phyloP scores from a whole-genome alignment of 2,797 vertebrate species.

The Rhincodon typus region DNA sequence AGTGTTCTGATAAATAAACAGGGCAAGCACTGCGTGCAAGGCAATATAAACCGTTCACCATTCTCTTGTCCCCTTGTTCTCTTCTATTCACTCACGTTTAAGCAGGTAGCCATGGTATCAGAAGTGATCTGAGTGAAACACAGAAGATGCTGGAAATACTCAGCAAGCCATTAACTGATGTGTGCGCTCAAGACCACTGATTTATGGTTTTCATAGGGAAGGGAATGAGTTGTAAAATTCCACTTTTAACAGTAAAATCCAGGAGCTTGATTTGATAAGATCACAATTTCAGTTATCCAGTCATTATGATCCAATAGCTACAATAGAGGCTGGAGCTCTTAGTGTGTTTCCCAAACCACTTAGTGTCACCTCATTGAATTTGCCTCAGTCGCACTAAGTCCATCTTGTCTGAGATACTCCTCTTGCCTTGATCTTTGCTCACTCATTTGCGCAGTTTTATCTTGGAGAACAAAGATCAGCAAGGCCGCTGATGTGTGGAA shows the following conservation, averaged over 20 bases:
- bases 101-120: no score
- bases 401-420: background rate
- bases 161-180: background rate
- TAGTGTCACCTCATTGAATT: background rate
- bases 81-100: no score
- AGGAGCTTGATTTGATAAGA: background rate
- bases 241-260: background rate
- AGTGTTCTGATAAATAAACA: no score
- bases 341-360: background rate
- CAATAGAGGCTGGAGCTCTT: background rate
- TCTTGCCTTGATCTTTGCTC: background rate
- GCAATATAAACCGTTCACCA: no score
- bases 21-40: no score
- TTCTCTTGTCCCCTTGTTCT: no score
- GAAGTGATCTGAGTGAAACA: no score
- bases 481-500: no score
- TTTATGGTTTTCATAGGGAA: background rate
- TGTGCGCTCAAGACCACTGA: background rate
- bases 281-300: background rate
- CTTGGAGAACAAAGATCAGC: no score
- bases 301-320: background rate
- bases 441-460: background rate
- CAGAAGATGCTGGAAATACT: no score
- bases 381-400: background rate
- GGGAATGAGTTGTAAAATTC: background rate